These are phyloP conservation scores for Leptinotarsa texana DNA, from an alignment of 1,140 invertebrate species.

Conservation along the genomic window DNA sequence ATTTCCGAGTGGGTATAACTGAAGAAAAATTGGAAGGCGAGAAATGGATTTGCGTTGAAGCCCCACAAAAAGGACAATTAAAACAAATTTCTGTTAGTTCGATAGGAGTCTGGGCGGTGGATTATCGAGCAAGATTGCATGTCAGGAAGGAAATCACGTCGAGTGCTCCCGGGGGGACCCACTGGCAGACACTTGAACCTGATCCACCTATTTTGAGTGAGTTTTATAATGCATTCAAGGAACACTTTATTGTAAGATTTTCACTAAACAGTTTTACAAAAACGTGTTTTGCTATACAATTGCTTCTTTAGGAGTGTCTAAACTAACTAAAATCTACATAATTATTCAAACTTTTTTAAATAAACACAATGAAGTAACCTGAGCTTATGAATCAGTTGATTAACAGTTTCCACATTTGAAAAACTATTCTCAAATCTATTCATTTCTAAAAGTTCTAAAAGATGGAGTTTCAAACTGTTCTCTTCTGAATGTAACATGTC, in stretches of 20 bases:
- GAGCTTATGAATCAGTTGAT: background rate
- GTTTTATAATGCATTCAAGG: background rate
- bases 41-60: conserved; percentile 65
- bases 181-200: conserved; percentile 69
- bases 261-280: too few species aligned
- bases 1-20: conserved; percentile 73
- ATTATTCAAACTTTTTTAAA: too few species aligned
- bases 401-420: too few species aligned
- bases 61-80: conserved; percentile 68
- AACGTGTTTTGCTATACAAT: too few species aligned
- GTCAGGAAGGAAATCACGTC: conserved; percentile 68
- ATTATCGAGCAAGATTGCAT: conserved; percentile 65
- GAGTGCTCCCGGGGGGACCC: conserved; percentile 70
- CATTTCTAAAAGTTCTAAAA: too few species aligned
- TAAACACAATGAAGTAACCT: too few species aligned
- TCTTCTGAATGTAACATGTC: too few species aligned
- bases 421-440: too few species aligned
- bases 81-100: conserved; percentile 76
- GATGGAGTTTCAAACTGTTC: too few species aligned
- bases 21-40: conserved; percentile 67
- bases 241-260: too few species aligned
- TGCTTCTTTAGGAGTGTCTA: too few species aligned
- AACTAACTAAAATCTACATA: too few species aligned
- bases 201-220: conserved; percentile 61
- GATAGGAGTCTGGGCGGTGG: conserved; percentile 73